These are phyloP conservation scores for Eospalax fontanierii DNA, from an alignment of 2,797 vertebrate species.

Conservation along the genomic window DNA sequence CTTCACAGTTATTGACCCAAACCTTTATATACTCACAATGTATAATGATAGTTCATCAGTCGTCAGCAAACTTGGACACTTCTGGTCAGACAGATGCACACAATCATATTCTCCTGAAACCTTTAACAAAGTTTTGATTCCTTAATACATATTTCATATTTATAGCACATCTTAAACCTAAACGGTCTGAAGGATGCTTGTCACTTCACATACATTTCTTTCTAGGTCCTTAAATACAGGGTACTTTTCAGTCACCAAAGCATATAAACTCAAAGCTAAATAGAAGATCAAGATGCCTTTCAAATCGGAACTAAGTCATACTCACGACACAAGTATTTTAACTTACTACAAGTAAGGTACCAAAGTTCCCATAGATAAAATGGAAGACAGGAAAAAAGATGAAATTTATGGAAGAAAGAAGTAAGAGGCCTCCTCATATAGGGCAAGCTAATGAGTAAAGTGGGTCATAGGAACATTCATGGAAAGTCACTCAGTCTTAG, in stretches of 20 bases:
- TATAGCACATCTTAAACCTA: not conserved
- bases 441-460: not conserved
- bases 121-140: not conserved
- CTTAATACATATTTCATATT: not conserved
- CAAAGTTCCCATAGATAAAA: not conserved
- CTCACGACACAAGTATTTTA: not conserved
- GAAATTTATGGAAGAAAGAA: not conserved
- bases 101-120: not conserved
- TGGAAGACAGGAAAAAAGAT: not conserved
- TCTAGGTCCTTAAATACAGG: not conserved
- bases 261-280: not conserved
- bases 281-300: not conserved
- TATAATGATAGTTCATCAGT: not conserved
- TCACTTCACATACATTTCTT: not conserved
- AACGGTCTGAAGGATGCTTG: not conserved
- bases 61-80: not conserved
- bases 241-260: not conserved
- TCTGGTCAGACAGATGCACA: not conserved
- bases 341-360: not conserved
- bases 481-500: not conserved
- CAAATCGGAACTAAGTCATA: not conserved
- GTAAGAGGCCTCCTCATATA: not conserved
- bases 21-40: not conserved
- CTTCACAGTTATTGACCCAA: not conserved
- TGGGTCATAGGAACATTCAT: not conserved